Evolutionary conservation across 2,888 invertebrate species (phyloP), one percentile per base, ranked within the genome.

Genomic region (Euclidia mi): DNA sequence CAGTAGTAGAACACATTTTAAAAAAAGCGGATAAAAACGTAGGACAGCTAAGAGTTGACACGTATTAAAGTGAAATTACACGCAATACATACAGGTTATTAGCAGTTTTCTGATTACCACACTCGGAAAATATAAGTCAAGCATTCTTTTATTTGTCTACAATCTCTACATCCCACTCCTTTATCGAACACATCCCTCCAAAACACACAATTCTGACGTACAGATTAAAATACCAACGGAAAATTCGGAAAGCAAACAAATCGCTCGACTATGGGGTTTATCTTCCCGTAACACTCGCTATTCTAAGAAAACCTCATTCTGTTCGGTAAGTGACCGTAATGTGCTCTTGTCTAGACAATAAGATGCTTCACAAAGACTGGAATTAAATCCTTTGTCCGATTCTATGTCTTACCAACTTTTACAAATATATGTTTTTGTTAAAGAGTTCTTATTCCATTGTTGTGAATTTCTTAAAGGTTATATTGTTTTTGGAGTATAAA

Each of bases 311-410:
- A 60, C 55, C 69, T 58, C 62, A 62, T 74, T 74, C 69, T 69
- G 61, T 48, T 55, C 40, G 55, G 61, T 60, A 69, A 74, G 59
- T 52, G 64, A 74, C 66, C 71, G 71, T 74, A 69, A 71, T 66
- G 37, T 60, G 48, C 56, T 56, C 48, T 14, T 43, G 60, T 67
- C 71, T 74, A 74, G 64, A 74, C 71, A 74, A 74, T 65, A 59
- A 66, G 69, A 64, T 69, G 48, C 59, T 64, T 56, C 55, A 69
- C 69, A 66, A 74, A 74, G 69, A 66, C 56, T 71, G 56, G 62
- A 69, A 74, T 73, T 61, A 71, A 69, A 57, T 62, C 66, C 55
- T 66, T 74, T 74, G 69, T 74, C 57, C 28, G 35, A 52, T 69
- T 57, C 48, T 61, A 56, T 58, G 59, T 66, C 68, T 73, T 59